These are phyloP conservation scores for Channa maculata DNA, from an alignment of 2,113 vertebrate species.

Conservation along the genomic window DNA sequence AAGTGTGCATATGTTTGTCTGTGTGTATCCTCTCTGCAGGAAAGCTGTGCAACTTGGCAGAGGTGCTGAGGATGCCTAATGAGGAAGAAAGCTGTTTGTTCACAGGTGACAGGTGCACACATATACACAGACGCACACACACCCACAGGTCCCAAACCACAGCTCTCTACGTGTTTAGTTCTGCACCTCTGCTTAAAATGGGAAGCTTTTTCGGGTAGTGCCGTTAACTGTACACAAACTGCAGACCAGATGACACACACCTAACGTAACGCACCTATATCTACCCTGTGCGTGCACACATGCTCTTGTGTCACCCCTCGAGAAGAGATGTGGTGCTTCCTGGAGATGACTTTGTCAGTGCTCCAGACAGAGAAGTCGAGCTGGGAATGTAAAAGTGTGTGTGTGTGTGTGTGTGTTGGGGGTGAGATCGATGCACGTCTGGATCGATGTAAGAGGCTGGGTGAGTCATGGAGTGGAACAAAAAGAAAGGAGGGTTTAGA, in stretches of 20 bases:
- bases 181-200: slow-evolving; percentile 19
- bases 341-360: slow-evolving; percentile 21
- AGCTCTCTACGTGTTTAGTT: slow-evolving; percentile 13
- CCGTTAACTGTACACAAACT: slow-evolving; percentile 6
- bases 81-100: slow-evolving; percentile 63
- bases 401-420: neutral
- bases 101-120: slow-evolving; percentile 69
- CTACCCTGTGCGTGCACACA: slow-evolving; percentile 11
- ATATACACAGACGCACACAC: slow-evolving; percentile 17
- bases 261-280: neutral
- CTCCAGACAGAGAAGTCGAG: slow-evolving; percentile 30
- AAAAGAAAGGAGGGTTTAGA: neutral
- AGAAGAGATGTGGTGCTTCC: slow-evolving; percentile 11
- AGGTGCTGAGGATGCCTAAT: slow-evolving; percentile 63
- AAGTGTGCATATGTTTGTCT: slow-evolving; percentile 5
- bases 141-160: slow-evolving; percentile 34
- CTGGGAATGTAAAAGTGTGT: slow-evolving; percentile 16
- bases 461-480: neutral
- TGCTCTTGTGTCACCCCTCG: neutral
- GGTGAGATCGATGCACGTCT: slow-evolving; percentile 24
- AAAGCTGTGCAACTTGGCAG: slow-evolving; percentile 43
- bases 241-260: slow-evolving; percentile 24
- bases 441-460: slow-evolving; percentile 48
- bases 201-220: slow-evolving; percentile 1
- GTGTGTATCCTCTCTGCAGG: slow-evolving; percentile 30